Conservation (phyloP, 2,113 vertebrate genomes). For the Hippocampus guttulatus region DNA sequence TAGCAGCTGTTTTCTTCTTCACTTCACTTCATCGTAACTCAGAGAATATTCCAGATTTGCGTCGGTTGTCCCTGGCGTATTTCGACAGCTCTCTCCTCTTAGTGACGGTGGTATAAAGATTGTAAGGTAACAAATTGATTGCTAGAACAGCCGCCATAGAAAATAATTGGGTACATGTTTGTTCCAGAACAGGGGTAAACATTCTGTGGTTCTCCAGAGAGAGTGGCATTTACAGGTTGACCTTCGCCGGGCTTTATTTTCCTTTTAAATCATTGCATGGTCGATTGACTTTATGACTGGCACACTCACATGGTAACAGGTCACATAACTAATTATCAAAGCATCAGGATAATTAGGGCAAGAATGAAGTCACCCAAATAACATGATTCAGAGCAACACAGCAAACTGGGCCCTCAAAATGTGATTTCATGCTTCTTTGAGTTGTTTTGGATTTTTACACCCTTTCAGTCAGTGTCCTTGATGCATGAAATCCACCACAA, state of each 20-base stretch:
- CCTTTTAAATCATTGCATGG: conserved; percentile 22
- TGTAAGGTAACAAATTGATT: background rate
- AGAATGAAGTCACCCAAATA: background rate
- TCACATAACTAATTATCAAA: background rate
- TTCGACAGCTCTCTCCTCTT: background rate
- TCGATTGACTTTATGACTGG: conserved; percentile 20
- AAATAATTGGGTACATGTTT: background rate
- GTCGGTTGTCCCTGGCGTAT: background rate
- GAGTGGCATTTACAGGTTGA: conserved; percentile 20
- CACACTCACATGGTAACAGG: conserved; percentile 54
- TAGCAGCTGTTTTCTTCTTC: too few species aligned
- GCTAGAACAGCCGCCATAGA: background rate
- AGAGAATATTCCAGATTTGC: too few species aligned
- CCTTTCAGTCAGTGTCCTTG: background rate
- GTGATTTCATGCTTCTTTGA: background rate
- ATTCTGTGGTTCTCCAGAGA: background rate
- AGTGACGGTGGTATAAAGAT: background rate
- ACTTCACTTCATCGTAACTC: too few species aligned
- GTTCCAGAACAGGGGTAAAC: background rate
- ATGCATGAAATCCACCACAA: background rate
- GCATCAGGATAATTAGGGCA: background rate
- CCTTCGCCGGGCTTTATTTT: conserved; percentile 33
- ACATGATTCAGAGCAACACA: background rate
- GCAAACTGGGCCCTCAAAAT: background rate
- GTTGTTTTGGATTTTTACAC: background rate